These are phyloP conservation scores for Macrotis lagotis DNA, from an alignment of 2,113 vertebrate genomes.

Conservation along the genomic window DNA sequence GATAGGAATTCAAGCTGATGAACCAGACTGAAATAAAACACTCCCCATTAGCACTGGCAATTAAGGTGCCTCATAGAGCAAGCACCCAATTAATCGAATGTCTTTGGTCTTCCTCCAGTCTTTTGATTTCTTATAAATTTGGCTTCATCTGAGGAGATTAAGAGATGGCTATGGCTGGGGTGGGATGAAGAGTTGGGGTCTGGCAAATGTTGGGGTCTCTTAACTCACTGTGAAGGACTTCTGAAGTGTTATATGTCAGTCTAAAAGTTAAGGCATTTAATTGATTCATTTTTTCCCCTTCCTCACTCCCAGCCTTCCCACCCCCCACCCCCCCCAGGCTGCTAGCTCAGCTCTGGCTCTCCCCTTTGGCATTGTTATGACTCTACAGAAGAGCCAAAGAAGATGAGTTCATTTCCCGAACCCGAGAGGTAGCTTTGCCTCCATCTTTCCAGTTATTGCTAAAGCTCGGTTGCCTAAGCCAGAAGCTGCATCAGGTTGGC, in stretches of 20 bases:
- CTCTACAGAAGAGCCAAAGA: constrained; percentile 47
- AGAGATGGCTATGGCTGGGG: not conserved
- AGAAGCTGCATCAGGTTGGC: constrained; percentile 27
- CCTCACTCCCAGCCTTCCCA: not conserved
- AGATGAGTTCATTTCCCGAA: constrained; percentile 66
- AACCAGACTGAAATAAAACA: not conserved
- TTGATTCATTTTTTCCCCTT: not conserved
- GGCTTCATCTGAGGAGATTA: not conserved
- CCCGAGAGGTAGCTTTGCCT: constrained; percentile 15
- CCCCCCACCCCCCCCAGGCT: not conserved
- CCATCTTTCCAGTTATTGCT: constrained; percentile 34
- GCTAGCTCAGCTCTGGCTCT: not conserved
- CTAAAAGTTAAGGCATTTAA: not conserved
- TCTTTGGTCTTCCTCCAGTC: not conserved
- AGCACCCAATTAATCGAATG: not conserved
- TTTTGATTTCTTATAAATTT: not conserved
- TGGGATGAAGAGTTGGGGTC: not conserved
- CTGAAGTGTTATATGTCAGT: not conserved
- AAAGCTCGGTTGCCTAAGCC: not conserved
- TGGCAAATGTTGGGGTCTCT: not conserved
- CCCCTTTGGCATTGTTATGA: not conserved
- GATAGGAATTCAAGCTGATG: not conserved
- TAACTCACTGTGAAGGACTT: not conserved
- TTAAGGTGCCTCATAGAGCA: not conserved
- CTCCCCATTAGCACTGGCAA: not conserved